Evolutionary conservation across 2,888 invertebrate species (phyloP).

Genomic region (Scaptodrosophila latifasciaeformis): DNA sequence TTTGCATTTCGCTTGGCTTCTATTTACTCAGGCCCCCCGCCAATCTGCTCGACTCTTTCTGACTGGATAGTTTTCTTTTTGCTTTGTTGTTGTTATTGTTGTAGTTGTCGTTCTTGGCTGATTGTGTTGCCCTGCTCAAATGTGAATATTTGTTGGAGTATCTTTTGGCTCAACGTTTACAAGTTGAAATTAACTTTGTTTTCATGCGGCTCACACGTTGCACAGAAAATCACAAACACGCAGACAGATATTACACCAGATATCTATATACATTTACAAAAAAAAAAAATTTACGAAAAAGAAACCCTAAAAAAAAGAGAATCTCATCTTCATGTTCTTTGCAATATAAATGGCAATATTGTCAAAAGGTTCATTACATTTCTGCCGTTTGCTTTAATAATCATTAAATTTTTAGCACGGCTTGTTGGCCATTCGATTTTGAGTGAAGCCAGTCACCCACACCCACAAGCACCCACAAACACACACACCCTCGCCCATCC

Average conservation of each 20-base stretch:
- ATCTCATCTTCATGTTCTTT: too few species aligned
- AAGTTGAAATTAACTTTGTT: conserved; percentile 47
- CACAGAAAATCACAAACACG: conserved; percentile 60
- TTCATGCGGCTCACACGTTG: conserved; percentile 10
- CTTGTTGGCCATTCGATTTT: background rate
- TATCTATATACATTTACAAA: too few species aligned
- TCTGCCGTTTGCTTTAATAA: conserved; percentile 48
- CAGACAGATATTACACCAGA: too few species aligned
- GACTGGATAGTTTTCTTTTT: conserved; percentile 15
- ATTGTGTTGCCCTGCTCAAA: conserved; percentile 8
- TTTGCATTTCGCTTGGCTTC: conserved; percentile 51
- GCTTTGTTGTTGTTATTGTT: conserved; percentile 24
- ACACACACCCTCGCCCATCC: too few species aligned
- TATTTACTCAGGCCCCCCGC: too few species aligned
- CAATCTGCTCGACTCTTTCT: background rate
- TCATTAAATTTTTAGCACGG: conserved; percentile 64
- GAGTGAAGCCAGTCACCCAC: too few species aligned
- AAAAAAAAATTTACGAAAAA: too few species aligned
- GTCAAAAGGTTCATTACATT: background rate
- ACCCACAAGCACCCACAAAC: too few species aligned
- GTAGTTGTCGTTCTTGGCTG: conserved; percentile 1
- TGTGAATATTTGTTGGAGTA: conserved; percentile 7
- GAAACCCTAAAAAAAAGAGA: too few species aligned
- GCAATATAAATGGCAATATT: background rate
- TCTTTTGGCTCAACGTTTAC: conserved; percentile 19